A percentile compares a stretch with the other conserved stretches of the same genome.
Conservation (phyloP, 2,113 vertebrate species). For the Stercorarius parasiticus region DNA sequence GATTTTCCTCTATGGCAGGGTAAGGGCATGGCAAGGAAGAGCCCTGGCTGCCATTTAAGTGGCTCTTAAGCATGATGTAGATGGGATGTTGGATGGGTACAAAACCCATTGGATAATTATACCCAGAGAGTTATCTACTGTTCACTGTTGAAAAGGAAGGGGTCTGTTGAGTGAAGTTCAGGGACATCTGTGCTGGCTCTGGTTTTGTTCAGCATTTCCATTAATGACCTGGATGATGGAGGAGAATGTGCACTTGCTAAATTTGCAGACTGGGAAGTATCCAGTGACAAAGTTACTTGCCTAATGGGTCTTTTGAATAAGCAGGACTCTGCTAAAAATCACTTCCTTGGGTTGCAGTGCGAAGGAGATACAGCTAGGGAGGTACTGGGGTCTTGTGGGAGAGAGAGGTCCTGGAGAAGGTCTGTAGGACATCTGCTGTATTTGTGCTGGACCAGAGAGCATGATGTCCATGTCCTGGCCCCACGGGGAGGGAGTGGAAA, state of each 20-base stretch:
- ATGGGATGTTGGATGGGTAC: neutral
- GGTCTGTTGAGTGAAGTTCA: neutral
- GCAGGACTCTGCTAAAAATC: neutral
- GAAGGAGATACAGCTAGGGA: neutral
- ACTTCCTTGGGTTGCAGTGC: neutral
- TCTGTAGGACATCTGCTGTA: neutral
- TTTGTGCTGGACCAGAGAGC: neutral
- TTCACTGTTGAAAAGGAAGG: neutral
- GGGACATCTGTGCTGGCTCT: neutral
- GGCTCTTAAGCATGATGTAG: neutral
- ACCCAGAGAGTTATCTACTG: neutral
- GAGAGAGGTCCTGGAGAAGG: neutral
- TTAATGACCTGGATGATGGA: neutral
- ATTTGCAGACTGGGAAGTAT: neutral
- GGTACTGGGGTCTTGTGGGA: neutral
- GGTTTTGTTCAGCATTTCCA: neutral
- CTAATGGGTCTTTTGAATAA: neutral
- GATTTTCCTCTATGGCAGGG: neutral
- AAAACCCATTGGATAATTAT: neutral
- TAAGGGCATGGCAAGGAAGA: neutral
- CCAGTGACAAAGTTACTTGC: neutral
- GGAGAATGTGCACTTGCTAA: neutral
- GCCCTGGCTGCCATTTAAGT: neutral
- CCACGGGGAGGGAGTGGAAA: accelerated
- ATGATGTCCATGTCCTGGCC: neutral